Conservation (phyloP, 2,113 vertebrate genomes). For the Ophiodon elongatus region DNA sequence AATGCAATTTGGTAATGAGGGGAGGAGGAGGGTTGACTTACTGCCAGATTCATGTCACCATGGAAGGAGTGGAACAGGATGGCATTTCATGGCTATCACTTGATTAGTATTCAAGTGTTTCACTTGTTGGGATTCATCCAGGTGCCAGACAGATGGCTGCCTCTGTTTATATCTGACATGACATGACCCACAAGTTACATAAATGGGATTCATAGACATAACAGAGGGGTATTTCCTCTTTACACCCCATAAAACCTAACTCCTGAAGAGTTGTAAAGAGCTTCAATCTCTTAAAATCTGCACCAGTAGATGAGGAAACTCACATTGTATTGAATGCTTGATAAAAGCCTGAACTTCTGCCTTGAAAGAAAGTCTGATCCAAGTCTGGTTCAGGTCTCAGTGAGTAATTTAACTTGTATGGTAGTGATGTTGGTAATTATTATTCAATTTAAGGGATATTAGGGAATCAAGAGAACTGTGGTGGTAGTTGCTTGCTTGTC, state of each 20-base stretch:
- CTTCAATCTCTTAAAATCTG: background rate
- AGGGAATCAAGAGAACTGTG: background rate
- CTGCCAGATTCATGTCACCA: slow-evolving; percentile 26
- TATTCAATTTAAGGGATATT: background rate
- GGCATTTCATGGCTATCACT: slow-evolving; percentile 42
- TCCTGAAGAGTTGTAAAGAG: background rate
- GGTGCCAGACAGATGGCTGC: slow-evolving; percentile 29
- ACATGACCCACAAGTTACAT: slow-evolving; percentile 7
- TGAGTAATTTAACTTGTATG: background rate
- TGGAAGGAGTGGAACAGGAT: slow-evolving; percentile 23
- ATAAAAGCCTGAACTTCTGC: background rate
- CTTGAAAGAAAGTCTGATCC: background rate
- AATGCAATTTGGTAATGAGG: slow-evolving; percentile 42
- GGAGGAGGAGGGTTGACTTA: slow-evolving; percentile 16
- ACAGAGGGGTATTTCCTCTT: background rate
- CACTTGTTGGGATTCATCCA: slow-evolving; percentile 27
- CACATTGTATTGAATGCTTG: background rate
- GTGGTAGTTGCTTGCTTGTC: background rate
- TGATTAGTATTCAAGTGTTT: slow-evolving; percentile 28
- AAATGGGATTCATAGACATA: background rate
- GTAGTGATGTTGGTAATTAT: background rate
- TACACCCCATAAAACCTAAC: background rate
- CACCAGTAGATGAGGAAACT: background rate
- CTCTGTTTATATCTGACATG: slow-evolving; percentile 32
- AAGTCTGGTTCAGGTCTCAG: background rate